Evolutionary conservation across 37 sponge, comb jelly and placozoan genomes (phyloP), one percentile per base, ranked within the genome.

Genomic region (Cliona cf. orientalis): DNA sequence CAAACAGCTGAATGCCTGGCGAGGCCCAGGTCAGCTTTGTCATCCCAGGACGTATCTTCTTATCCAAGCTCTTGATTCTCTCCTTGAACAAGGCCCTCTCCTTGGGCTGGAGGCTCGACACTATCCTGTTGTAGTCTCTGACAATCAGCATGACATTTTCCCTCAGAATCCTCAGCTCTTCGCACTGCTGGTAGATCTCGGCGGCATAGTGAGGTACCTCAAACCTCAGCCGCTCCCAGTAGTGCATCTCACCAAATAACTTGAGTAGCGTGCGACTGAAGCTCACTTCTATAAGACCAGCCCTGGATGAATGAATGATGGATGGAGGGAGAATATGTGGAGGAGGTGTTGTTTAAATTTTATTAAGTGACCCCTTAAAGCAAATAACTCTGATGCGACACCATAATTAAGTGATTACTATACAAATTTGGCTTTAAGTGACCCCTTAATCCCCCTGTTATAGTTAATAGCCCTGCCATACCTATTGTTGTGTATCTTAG

Each of bases 11-110:
- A 17, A 88, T 91, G 3, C 96, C 96, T 49, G 93, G 87, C n/a
- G 91, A 89, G 29, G 91, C 92, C 99, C 99, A 98, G 25, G 95
- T 98, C 66, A 98, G 86, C 84, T 98, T 98, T 40, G 96, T 82
- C 63, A 95, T 87, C 12, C 99, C 99, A 3, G 99, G 92, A 9
- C 86, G 85, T 7, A 98, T 75, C 85, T 95, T 95, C 85, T 94
- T 95, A 87, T 98, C 96, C 5, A 98, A 78, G 58, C 80, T 90
- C 46, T 80, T 68, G 36, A 96, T 92, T 37, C 97, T 32, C 66
- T 97, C 99, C 56, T 70, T 72, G 58, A 98, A 98, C 53, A 98
- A 91, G 2, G 92, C 85, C 63, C 92, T 72, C 81, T 98, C 99
- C 61, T 94, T 89, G 12, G 82, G 83, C 17, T 66, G 84, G 6